These are phyloP conservation scores for Cephalotes varians DNA, from an alignment of 2,888 invertebrate genomes.

Conservation along the genomic window DNA sequence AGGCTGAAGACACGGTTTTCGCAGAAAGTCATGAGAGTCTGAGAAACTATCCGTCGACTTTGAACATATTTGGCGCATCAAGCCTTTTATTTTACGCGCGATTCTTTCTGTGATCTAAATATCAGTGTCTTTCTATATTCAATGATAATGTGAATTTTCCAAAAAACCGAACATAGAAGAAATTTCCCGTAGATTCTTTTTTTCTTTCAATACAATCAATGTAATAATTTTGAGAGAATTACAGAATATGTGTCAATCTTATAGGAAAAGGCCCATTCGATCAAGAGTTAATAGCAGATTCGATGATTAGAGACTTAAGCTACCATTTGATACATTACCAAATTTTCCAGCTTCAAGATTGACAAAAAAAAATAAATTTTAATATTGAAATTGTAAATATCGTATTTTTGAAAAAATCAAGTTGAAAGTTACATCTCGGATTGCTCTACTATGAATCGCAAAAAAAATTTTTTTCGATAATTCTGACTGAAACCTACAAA, in stretches of 20 bases:
- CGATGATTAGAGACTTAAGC: too few relatives aligned
- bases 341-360: too few relatives aligned
- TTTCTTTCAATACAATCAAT: neutral
- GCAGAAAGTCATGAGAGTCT: neutral
- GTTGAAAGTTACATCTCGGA: too few relatives aligned
- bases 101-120: neutral
- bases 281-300: too few relatives aligned
- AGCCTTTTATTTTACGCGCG: neutral
- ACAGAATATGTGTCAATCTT: neutral
- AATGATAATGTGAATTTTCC: conserved; percentile 3
- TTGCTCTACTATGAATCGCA: too few relatives aligned
- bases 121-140: conserved; percentile 4
- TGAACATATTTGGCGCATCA: neutral
- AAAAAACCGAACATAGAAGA: neutral
- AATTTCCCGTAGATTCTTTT: conserved; percentile 3
- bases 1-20: neutral
- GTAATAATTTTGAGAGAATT: neutral
- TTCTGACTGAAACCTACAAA: too few relatives aligned
- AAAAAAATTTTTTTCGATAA: too few relatives aligned
- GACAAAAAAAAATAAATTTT: too few relatives aligned
- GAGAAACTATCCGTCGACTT: neutral
- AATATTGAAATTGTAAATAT: too few relatives aligned
- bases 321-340: too few relatives aligned
- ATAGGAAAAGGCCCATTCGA: too few relatives aligned
- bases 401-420: too few relatives aligned